Evolutionary conservation across 2,888 invertebrate genomes (phyloP), one percentile per base, ranked within the genome.

Genomic region (Melikaiella ostensackeni): DNA sequence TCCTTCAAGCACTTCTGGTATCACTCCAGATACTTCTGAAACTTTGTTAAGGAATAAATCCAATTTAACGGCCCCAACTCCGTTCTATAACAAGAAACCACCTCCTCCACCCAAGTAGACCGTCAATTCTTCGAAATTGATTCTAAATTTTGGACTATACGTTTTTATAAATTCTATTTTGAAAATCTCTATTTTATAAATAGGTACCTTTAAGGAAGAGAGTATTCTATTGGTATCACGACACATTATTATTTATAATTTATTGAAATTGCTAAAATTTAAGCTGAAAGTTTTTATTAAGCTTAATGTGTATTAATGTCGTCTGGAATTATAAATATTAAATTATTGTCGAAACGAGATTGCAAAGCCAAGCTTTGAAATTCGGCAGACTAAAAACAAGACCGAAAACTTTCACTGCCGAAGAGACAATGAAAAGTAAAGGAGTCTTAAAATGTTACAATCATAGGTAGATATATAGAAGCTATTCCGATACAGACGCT

Each of bases 71-170:
- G 46, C 50, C 35, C 80, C 81, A 13, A 77, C 84, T 75, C 83
- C 85, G 3, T 89, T 88, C 84, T 90, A 90, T 74, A 83, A 89
- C 64, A 91, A 91, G 84, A 91, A 91, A 76, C 90, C 91, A 38
- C 91, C 91, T 11, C 91, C 91, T 9, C 91, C 91, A 24, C 91
- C 91, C 62, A 46, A 50, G n/a, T 66, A 46, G 19, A 66, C 19
- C 27, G 46, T 19, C 27, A n/a, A 30, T 16, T 30, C 38, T 1
- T 16, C 16, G 38, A 7, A 46, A 30, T 50, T 70, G 11, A 27
- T 55, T 50, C 13, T 24, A n/a, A 50, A 50, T 11, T 50, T 70
- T 70, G 4, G 11, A 70, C 6, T 50, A 55, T 33, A 50, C 55
- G 50, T 70, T 50, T 70, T 70, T 33, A 21, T 11, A 33, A 38